A percentile compares a stretch with the other conserved stretches of the same genome.
Evolutionary conservation across 2,113 vertebrate genomes (phyloP).

Genomic region (Carassius auratus): DNA sequence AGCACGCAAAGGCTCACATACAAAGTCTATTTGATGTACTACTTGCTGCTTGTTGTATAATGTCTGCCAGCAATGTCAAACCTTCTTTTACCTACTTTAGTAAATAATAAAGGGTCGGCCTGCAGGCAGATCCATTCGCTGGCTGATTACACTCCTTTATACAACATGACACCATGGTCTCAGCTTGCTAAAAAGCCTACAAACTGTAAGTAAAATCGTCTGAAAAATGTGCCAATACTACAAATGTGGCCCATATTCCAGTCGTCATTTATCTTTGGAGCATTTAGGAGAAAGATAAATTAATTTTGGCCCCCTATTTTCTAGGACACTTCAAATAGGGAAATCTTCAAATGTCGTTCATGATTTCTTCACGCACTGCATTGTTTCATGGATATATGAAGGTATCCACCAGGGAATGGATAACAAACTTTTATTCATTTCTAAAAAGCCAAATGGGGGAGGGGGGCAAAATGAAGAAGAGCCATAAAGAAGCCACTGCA

Average conservation of each 20-base stretch:
- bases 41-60: slow-evolving; percentile 38
- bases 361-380: slow-evolving; percentile 38
- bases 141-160: slow-evolving; percentile 43
- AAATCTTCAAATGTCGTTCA: slow-evolving; percentile 43
- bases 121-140: slow-evolving; percentile 56
- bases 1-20: slow-evolving; percentile 18
- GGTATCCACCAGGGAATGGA: slow-evolving; percentile 37
- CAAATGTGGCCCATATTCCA: slow-evolving; percentile 43
- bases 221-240: not conserved
- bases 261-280: slow-evolving; percentile 59
- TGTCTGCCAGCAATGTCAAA: slow-evolving; percentile 40
- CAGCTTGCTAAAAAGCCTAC: slow-evolving; percentile 61
- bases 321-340: slow-evolving; percentile 50
- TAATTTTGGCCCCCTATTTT: slow-evolving; percentile 59
- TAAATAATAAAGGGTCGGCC: slow-evolving; percentile 61
- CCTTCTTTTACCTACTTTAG: slow-evolving; percentile 57
- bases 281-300: slow-evolving; percentile 49
- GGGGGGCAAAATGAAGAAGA: not conserved
- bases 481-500: slow-evolving; percentile 35
- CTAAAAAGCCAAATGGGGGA: not conserved
- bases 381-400: slow-evolving; percentile 53
- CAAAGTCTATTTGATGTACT: slow-evolving; percentile 38
- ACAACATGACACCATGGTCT: slow-evolving; percentile 34
- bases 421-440: slow-evolving; percentile 56
- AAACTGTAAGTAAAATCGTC: slow-evolving; percentile 17